Evolutionary conservation across 2,113 vertebrate genomes (phyloP).

Genomic region (Condylura cristata): DNA sequence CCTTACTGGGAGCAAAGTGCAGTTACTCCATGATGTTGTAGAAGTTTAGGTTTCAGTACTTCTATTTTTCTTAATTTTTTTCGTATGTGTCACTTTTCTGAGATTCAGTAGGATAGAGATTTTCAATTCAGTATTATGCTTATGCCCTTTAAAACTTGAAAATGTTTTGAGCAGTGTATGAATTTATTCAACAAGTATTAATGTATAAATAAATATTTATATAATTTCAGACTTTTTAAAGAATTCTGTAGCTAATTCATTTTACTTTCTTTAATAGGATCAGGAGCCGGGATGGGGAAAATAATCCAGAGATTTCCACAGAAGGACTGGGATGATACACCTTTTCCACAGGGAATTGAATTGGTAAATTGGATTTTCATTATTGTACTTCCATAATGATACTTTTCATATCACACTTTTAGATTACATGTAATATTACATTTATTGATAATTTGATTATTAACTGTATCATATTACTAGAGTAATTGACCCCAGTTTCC

Average conservation of each 20-base stretch:
- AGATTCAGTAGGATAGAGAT: neutral
- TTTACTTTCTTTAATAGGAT: conserved; percentile 85
- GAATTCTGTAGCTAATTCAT: conserved; percentile 22
- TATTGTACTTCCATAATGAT: conserved; percentile 39
- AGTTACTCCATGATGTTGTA: neutral
- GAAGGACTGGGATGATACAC: conserved; percentile 97
- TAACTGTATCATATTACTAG: conserved; percentile 34
- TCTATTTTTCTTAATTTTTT: conserved; percentile 22
- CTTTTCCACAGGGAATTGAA: conserved; percentile 98
- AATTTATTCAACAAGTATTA: conserved; percentile 23
- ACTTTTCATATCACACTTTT: neutral
- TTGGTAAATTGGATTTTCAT: conserved; percentile 90
- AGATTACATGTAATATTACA: neutral
- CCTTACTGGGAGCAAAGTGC: neutral
- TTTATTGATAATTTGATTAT: conserved; percentile 6
- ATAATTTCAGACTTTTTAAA: conserved; percentile 28
- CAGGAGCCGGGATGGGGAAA: conserved; percentile 96
- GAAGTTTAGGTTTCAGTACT: neutral
- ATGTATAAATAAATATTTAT: conserved; percentile 54
- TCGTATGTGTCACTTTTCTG: neutral
- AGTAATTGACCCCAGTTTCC: neutral
- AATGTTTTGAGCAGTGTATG: neutral
- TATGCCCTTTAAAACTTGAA: conserved; percentile 6
- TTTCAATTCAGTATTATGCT: conserved; percentile 32
- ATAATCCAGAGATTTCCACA: conserved; percentile 98